Evolutionary conservation across 2,113 vertebrate genomes (phyloP), one percentile per base, ranked within the genome.

Genomic region (Gadus macrocephalus): DNA sequence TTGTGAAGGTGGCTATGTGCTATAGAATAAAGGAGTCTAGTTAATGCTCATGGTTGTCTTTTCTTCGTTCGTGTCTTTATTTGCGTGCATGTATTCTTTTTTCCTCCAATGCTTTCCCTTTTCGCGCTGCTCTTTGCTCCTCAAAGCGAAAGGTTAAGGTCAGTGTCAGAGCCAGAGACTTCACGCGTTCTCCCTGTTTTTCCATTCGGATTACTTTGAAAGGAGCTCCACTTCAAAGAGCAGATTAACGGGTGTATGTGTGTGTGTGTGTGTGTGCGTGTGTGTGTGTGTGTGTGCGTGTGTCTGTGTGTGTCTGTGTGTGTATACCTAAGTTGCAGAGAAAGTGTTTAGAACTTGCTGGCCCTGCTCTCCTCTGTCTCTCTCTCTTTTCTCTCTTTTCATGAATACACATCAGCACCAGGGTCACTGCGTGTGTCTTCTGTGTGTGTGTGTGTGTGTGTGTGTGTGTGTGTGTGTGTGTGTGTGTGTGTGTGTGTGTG

Each of bases 371-470:
- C 31, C 6, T 35, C 31, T 35, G 31, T 35, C 31, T 35, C 31
- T 4, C 31, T 80, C 28, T 65, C 65, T 72, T 61, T 35, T 65
- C 72, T 64, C 68, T 42, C n/a, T 64, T 58, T 73, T 88, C 80
- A 87, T 88, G 84, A 90, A 87, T 84, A 87, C 80, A 74, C 88
- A 90, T 85, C 64, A 84, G 74, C 53, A 59, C 73, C 2, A 15
- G 53, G 35, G 59, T 16, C 31, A 35, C 6, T 35, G 31, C 25
- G 25, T 25, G 25, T 25, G 25, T 25, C 25, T 25, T 59, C 12
- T 58, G 55, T 58, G 55, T 58, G 55, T 58, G 55, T 58, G 55
- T 12, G 12, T 58, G 55, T 60, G n/a, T 2, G 20, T 5, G 60
- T 25, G 60, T 8, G 15, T 2, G 60, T 8, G n/a, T 20, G 20